Evolutionary conservation across 1,140 invertebrate species (phyloP), one percentile per base, ranked within the genome.

Genomic region (Drosophila equinoxialis): DNA sequence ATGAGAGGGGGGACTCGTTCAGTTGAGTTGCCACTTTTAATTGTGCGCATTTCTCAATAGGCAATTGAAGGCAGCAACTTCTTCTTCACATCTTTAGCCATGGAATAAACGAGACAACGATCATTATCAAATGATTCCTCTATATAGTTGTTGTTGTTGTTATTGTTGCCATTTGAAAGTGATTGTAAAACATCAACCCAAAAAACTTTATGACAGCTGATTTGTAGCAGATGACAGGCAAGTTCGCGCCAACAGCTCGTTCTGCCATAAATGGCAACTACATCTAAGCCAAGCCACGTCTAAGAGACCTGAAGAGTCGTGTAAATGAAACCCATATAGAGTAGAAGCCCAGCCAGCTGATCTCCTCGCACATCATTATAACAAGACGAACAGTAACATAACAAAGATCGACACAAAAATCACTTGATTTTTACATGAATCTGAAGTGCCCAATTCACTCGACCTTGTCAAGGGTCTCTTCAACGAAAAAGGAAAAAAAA

Each of bases 161-260:
- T 84, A 13, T 62, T 70, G 60, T 65, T 66, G 57, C 55, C 66
- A 73, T 86, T 86, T 87, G 76, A 87, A 87, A 87, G 83, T 87
- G 83, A 87, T 87, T 87, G 83, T 87, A 89, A 81, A 74, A 85
- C 20, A 51, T 45, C 42, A 45, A 66, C 59, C 63, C 68, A 81
- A 81, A 72, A 77, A 63, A 48, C 62, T 62, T 87, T 87, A 79
- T 87, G 82, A 86, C 82, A 86, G 83, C 84, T 89, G 84, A 87
- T 87, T 87, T 87, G 83, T 87, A 83, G 84, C 84, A 87, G 83
- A 87, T 87, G 83, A 87, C 83, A 89, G 83, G 79, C 79, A 89
- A 87, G 83, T 87, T 86, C 83, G 82, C 82, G 72, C 83, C 82
- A 79, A 68, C 68, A 65, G 68, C 68, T 78, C 61, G 76, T 86